These are phyloP conservation scores for Lates japonicus DNA, from an alignment of 2,797 vertebrate genomes.

Conservation along the genomic window DNA sequence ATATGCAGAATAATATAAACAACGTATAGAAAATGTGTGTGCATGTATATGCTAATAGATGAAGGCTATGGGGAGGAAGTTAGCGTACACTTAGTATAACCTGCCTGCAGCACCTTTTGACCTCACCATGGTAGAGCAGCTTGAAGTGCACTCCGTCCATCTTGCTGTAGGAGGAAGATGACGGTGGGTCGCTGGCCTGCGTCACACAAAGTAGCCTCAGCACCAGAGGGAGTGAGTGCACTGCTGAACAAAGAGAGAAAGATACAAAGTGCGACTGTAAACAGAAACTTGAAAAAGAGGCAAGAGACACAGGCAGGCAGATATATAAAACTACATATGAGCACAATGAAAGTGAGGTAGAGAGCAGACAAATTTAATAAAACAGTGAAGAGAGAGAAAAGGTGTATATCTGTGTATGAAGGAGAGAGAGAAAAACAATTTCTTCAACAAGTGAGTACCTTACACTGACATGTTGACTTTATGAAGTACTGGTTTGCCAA, in stretches of 20 bases:
- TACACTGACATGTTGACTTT: constrained; percentile 18
- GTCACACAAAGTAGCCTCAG: constrained; percentile 91
- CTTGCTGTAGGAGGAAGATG: constrained; percentile 70
- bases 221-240: constrained; percentile 80
- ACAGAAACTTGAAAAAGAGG: constrained; percentile 5
- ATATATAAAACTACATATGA: constrained; percentile 1
- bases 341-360: constrained; percentile 1
- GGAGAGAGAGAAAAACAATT: constrained; percentile 9
- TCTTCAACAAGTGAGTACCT: constrained; percentile 10
- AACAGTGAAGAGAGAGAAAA: background rate
- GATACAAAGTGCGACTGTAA: constrained; percentile 1
- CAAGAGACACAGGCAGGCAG: background rate
- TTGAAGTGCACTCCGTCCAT: constrained; percentile 92
- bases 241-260: constrained; percentile 53
- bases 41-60: background rate
- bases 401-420: background rate
- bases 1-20: background rate
- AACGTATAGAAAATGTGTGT: background rate
- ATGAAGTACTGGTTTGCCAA: constrained; percentile 9
- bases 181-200: constrained; percentile 82
- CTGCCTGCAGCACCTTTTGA: constrained; percentile 26
- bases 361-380: background rate
- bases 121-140: constrained; percentile 93
- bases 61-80: background rate
- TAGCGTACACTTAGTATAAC: background rate